These are phyloP conservation scores for Stichopus chloronotus DNA, from an alignment of 35 echinoderm and acorn worm species.

Conservation along the genomic window DNA sequence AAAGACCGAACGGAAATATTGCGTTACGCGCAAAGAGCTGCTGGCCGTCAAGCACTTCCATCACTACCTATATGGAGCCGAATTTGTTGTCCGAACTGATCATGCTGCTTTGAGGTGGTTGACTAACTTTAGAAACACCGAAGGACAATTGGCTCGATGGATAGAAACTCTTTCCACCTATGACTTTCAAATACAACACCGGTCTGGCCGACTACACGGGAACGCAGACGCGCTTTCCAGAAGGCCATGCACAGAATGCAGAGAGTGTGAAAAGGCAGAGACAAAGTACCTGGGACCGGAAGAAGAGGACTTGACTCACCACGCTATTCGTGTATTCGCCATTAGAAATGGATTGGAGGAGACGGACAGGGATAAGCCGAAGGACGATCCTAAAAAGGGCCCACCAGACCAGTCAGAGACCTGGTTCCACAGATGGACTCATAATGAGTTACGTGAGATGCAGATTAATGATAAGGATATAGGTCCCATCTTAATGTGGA, in stretches of 20 bases:
- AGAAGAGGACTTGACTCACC: slow-evolving; percentile 69
- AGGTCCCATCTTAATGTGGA: slow-evolving; percentile 27
- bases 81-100: neutral
- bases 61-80: neutral
- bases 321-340: slow-evolving; percentile 59
- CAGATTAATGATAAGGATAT: slow-evolving; percentile 38
- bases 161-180: too few relatives aligned
- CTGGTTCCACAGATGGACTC: slow-evolving; percentile 38
- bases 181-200: too few relatives aligned
- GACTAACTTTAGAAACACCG: too few relatives aligned
- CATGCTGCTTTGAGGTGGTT: too few relatives aligned
- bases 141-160: too few relatives aligned
- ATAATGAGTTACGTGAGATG: neutral
- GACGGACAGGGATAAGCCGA: slow-evolving; percentile 25
- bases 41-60: neutral
- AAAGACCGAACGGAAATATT: too few relatives aligned
- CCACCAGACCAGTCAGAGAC: slow-evolving; percentile 50
- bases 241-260: slow-evolving; percentile 67
- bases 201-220: too few relatives aligned
- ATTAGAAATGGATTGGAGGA: slow-evolving; percentile 43
- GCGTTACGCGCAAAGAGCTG: too few relatives aligned
- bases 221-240: slow-evolving; percentile 65
- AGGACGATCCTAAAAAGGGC: slow-evolving; percentile 62
- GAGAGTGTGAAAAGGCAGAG: slow-evolving; percentile 70
- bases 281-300: slow-evolving; percentile 44